These are phyloP conservation scores for Babyrousa celebensis DNA, from an alignment of 2,797 vertebrate species.

Conservation along the genomic window DNA sequence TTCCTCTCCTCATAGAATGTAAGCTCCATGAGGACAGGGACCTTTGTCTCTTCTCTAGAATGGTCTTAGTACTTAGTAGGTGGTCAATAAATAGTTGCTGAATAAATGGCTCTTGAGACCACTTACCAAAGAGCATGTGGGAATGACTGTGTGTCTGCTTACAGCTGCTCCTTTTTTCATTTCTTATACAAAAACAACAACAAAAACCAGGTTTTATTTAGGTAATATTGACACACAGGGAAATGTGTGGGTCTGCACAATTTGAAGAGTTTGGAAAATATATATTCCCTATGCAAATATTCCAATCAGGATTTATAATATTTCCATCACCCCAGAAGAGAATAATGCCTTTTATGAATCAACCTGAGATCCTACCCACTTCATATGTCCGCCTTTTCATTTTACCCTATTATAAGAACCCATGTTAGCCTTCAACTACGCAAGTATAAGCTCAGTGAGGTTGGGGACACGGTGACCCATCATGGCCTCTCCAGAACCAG, in stretches of 20 bases:
- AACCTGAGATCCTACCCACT: not conserved
- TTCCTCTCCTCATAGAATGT: not conserved
- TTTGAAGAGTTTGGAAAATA: constrained; percentile 5
- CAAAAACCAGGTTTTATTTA: not conserved
- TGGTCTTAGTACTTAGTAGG: not conserved
- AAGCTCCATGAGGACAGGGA: not conserved
- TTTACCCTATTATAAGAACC: not conserved
- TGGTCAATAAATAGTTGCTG: not conserved
- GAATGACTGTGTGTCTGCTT: not conserved
- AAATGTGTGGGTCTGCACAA: constrained; percentile 13
- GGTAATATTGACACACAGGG: not conserved
- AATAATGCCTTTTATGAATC: constrained; percentile 4
- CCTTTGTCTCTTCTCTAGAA: not conserved
- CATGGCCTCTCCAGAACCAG: not conserved
- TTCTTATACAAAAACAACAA: not conserved
- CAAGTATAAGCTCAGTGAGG: not conserved
- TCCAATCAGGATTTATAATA: not conserved
- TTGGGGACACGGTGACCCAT: not conserved
- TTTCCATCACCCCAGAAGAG: not conserved
- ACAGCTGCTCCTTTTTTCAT: not conserved
- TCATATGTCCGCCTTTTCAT: constrained; percentile 28
- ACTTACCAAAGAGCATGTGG: not conserved
- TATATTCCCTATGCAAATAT: not conserved
- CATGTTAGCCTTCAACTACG: not conserved
- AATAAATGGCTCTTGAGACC: not conserved